A percentile compares a stretch with the other conserved stretches of the same genome.
Conservation (phyloP, 2,113 vertebrate genomes). For the Phasianus colchicus region DNA sequence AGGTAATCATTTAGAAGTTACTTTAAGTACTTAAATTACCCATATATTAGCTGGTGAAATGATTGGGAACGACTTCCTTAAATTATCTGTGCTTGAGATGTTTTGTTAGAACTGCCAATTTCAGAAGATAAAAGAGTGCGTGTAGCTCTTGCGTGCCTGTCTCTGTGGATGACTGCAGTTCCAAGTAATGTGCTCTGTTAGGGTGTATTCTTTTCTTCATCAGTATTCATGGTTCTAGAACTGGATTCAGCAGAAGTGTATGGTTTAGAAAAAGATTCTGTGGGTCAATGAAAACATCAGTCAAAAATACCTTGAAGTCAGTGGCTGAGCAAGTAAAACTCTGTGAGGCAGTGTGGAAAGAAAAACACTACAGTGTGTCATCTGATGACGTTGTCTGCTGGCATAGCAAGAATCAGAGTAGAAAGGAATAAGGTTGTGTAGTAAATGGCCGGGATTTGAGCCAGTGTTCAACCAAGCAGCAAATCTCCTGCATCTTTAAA, state of each 20-base stretch:
- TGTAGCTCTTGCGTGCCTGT: background rate
- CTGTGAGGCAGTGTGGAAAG: background rate
- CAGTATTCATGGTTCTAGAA: background rate
- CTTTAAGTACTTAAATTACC: background rate
- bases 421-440: background rate
- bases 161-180: background rate
- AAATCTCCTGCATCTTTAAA: background rate
- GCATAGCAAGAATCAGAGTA: background rate
- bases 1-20: background rate
- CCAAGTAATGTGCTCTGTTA: background rate
- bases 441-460: background rate
- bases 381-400: background rate
- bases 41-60: background rate
- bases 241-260: background rate
- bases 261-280: background rate
- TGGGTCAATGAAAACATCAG: background rate
- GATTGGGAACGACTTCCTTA: background rate
- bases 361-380: background rate
- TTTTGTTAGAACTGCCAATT: background rate
- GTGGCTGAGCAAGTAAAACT: too few species aligned
- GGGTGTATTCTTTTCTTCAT: background rate
- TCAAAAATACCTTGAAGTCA: background rate
- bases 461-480: background rate
- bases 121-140: background rate
- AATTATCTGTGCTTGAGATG: background rate